Conservation (phyloP, 2,113 vertebrate genomes). For the Raphicerus campestris region DNA sequence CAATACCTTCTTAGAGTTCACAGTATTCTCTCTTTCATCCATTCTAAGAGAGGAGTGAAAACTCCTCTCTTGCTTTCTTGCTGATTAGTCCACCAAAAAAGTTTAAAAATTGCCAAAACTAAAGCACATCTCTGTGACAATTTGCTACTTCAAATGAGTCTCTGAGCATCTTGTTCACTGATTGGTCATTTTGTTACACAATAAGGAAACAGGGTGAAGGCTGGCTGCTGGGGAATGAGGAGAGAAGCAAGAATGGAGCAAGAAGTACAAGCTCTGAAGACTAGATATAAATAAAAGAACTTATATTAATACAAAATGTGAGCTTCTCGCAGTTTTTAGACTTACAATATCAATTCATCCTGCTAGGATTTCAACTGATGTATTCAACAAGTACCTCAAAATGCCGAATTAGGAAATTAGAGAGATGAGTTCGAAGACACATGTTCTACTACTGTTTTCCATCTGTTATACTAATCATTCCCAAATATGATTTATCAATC, state of each 20-base stretch:
- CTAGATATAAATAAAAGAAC: neutral
- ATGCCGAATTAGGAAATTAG: neutral
- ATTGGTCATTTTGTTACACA: neutral
- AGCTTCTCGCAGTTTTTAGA: neutral
- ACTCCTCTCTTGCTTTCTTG: neutral
- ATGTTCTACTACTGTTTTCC: neutral
- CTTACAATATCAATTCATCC: neutral
- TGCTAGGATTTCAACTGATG: neutral
- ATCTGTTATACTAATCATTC: neutral
- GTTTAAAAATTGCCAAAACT: neutral
- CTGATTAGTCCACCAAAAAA: neutral
- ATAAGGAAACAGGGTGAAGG: neutral
- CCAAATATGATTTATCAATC: neutral
- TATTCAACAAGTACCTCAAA: neutral
- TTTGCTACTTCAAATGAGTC: neutral
- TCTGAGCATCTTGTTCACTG: neutral
- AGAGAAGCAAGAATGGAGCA: neutral
- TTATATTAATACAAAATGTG: neutral
- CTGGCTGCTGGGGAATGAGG: neutral
- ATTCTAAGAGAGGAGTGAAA: neutral
- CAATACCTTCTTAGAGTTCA: neutral
- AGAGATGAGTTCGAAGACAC: neutral
- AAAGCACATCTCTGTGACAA: neutral
- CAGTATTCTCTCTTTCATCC: neutral
- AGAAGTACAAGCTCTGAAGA: neutral